Conservation (phyloP, 2,113 vertebrate genomes). For the Esox niger region DNA sequence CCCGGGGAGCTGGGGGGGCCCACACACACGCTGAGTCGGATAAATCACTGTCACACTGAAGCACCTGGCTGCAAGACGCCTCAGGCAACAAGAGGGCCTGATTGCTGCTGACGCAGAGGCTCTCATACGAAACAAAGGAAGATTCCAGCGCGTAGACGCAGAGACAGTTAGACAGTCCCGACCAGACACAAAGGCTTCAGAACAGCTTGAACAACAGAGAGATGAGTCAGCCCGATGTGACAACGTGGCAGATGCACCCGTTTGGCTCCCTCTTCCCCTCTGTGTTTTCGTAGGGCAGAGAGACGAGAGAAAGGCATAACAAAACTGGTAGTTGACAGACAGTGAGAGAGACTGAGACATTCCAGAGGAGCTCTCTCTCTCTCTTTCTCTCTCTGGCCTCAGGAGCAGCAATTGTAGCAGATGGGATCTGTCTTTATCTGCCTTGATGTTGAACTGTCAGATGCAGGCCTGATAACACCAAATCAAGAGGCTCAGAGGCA, state of each 20-base stretch:
- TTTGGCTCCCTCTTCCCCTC: background rate
- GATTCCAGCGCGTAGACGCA: background rate
- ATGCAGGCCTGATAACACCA: constrained; percentile 23
- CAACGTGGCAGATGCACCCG: background rate
- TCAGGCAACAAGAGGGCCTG: background rate
- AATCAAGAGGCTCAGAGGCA: background rate
- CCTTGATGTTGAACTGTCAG: constrained; percentile 28
- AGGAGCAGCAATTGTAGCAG: background rate
- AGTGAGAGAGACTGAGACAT: background rate
- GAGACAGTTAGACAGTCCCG: background rate
- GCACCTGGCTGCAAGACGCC: constrained; percentile 18
- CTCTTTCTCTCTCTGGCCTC: background rate
- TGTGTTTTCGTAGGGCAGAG: background rate
- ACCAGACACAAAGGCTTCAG: background rate
- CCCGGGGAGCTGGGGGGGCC: background rate
- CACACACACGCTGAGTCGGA: background rate
- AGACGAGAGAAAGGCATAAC: background rate
- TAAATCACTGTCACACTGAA: background rate
- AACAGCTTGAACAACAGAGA: constrained; percentile 6
- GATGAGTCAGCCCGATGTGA: constrained; percentile 2
- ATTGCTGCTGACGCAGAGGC: constrained; percentile 8
- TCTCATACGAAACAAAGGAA: background rate
- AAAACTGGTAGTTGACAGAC: background rate
- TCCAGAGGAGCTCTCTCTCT: constrained; percentile 7
- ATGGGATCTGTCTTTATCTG: background rate